Evolutionary conservation across 64 coral and sea anemone genomes (phyloP), one percentile per base, ranked within the genome.

Genomic region (Pocillopora verrucosa): DNA sequence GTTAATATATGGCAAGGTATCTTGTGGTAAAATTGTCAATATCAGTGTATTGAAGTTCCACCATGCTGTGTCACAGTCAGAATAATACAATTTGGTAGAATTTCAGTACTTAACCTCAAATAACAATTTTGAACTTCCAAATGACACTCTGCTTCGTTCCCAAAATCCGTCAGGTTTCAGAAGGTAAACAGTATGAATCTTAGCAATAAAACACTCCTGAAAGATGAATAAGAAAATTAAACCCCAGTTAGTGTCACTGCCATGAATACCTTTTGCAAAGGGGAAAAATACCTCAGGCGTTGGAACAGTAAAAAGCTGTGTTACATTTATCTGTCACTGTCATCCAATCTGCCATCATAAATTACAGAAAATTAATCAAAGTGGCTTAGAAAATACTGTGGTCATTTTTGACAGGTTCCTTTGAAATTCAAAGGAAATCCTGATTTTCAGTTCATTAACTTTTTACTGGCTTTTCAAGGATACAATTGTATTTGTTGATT

Each of bases 81-180:
- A 25, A 10, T 70, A 20, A n/a, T 20, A 70, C 11, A 70, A 70
- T 70, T 63, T 10, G 5, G 22, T 19, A 10, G 67, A 2, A 70
- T 30, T 10, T 30, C 10, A 70, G n/a, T 24, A 30, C 41, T 51
- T 87, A 74, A 98, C 97, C 97, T 99, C 97, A 87, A 95, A 99
- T 84, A 80, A 84, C 58, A 95, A 91, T 88, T 99, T 99, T 25
- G 91, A 93, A 75, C 90, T 99, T 58, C 92, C 92, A 78, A 95
- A 93, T 22, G 90, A 93, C 73, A 94, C 90, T 76, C 95, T 99
- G 75, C 93, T 94, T 79, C 94, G 88, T 61, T 99, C 97, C 97
- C 97, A 99, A 89, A 99, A 99, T 80, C 94, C 97, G 73, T 99
- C 97, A 56, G 97, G 94, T 74, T 98, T 98, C 16, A 99, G 90